Base-by-base conservation (phyloP, 2,888 invertebrate genomes). In the Biston betularia region DNA sequence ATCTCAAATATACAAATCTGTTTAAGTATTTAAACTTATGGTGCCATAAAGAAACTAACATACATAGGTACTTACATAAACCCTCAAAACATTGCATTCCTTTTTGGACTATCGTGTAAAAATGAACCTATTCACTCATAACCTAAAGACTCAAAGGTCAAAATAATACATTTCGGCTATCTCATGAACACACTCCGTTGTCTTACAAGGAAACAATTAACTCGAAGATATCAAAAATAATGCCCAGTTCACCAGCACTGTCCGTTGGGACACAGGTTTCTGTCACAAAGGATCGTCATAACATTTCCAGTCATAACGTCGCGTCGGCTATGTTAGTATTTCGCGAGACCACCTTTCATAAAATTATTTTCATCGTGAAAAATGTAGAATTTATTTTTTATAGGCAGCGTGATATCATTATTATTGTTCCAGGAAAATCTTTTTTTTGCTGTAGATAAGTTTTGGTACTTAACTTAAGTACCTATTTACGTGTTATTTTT, bases 301-400 rank as follows among this genome's bases (percentile, higher is more conserved):
- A 64, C 53, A 53, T 40, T 40, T 44, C 12, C 61, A 11, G 56
- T 6, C 40, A 12, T 45, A 44, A 55, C 46, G 15, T 24, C 33
- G 46, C 46, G 15, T 24, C 33, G 46, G 45, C 44, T 40, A 57
- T 55, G 40, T 33, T 34, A 35, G 48, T 15, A 33, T 54, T 57
- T 38, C 56, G 10, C 49, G 7, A 6, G 52, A 10, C 53, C 53
- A 58, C 63, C 38, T 60, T 67, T 62, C 58, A 62, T 68, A 53
- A 69, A 70, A 63, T 66, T 63, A 60, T 72, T 72, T 65, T 54
- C 57, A 48, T 59, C 34, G 46, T 46, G 15, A 33, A 52, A 64
- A 65, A 59, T 68, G 54, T 57, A 49, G 38, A 15, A 15, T 38
- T 38, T 69, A 56, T 53, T 46, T 42, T 64, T 58, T 58, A 54